Evolutionary conservation across 2,113 vertebrate genomes (phyloP).

Genomic region (Tenrec ecaudatus): DNA sequence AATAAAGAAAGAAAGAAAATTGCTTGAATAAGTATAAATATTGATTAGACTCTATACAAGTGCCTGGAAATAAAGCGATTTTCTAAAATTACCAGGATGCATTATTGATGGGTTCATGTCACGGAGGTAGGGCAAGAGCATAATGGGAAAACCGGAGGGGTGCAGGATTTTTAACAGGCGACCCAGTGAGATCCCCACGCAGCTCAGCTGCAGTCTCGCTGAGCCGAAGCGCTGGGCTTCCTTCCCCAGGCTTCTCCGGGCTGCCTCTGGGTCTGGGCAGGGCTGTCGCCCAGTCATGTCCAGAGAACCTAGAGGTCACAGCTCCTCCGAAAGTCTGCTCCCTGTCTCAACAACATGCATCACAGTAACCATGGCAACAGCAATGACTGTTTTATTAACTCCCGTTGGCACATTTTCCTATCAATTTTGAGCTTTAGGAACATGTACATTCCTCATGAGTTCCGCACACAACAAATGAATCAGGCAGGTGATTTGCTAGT

Average conservation of each 20-base stretch:
- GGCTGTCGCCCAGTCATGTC: not conserved
- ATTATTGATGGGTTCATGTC: slow-evolving; percentile 81
- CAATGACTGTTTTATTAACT: slow-evolving; percentile 34
- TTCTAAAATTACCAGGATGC: slow-evolving; percentile 79
- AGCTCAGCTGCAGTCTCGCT: slow-evolving; percentile 64
- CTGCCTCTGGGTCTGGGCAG: not conserved
- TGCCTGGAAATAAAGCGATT: slow-evolving; percentile 79
- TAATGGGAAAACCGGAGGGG: slow-evolving; percentile 73
- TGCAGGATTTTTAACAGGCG: slow-evolving; percentile 61
- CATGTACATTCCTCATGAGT: not conserved
- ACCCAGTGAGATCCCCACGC: slow-evolving; percentile 66
- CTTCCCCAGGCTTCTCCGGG: not conserved
- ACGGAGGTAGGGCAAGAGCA: slow-evolving; percentile 71
- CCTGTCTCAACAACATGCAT: not conserved
- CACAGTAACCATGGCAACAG: not conserved
- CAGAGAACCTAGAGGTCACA: not conserved
- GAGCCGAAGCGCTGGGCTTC: slow-evolving; percentile 63
- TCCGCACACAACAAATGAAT: not conserved
- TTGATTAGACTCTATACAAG: slow-evolving; percentile 79
- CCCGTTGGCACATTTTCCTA: not conserved
- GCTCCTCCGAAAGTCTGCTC: not conserved
- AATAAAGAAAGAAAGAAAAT: slow-evolving; percentile 26
- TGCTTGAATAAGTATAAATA: slow-evolving; percentile 82
- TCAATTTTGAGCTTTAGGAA: slow-evolving; percentile 26
- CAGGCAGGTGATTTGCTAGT: not conserved